These are phyloP conservation scores for Ceuthmochares aereus DNA, from an alignment of 2,113 vertebrate genomes.

Conservation along the genomic window DNA sequence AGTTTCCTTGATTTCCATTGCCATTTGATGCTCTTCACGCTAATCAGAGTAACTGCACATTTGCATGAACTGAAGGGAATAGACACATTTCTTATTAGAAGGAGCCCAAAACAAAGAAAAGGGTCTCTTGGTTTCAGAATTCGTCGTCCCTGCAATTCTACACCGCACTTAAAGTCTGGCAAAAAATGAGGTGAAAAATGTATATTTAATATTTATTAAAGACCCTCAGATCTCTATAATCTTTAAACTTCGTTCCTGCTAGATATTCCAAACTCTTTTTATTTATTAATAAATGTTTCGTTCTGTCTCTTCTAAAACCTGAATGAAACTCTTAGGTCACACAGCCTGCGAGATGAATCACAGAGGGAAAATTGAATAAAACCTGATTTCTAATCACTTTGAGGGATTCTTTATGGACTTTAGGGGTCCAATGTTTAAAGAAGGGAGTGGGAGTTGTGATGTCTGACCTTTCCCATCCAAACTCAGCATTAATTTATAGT, in stretches of 20 bases:
- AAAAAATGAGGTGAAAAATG: slow-evolving; percentile 42
- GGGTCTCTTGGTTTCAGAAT: slow-evolving; percentile 46
- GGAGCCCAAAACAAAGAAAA: slow-evolving; percentile 26
- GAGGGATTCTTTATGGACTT: slow-evolving; percentile 37
- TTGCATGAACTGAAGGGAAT: slow-evolving; percentile 38
- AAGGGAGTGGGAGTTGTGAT: slow-evolving; percentile 31
- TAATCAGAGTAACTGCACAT: slow-evolving; percentile 62
- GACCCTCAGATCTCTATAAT: slow-evolving; percentile 65
- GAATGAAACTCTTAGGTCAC: slow-evolving; percentile 23
- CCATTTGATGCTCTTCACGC: slow-evolving; percentile 56
- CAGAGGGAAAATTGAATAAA: slow-evolving; percentile 48
- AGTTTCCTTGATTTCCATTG: slow-evolving; percentile 67
- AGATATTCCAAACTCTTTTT: slow-evolving; percentile 75
- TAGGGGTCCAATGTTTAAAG: slow-evolving; percentile 54
- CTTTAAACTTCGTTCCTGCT: slow-evolving; percentile 73
- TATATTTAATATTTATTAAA: slow-evolving; percentile 77
- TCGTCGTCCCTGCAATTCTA: slow-evolving; percentile 23
- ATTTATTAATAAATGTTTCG: slow-evolving; percentile 77
- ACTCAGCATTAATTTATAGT: slow-evolving; percentile 48
- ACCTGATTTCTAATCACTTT: slow-evolving; percentile 56
- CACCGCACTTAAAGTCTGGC: background rate
- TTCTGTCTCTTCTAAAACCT: slow-evolving; percentile 47
- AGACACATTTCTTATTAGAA: slow-evolving; percentile 31
- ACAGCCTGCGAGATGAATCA: slow-evolving; percentile 44
- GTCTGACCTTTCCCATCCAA: slow-evolving; percentile 51